Conservation (phyloP, 2,113 vertebrate genomes). For the Sula dactylatra region DNA sequence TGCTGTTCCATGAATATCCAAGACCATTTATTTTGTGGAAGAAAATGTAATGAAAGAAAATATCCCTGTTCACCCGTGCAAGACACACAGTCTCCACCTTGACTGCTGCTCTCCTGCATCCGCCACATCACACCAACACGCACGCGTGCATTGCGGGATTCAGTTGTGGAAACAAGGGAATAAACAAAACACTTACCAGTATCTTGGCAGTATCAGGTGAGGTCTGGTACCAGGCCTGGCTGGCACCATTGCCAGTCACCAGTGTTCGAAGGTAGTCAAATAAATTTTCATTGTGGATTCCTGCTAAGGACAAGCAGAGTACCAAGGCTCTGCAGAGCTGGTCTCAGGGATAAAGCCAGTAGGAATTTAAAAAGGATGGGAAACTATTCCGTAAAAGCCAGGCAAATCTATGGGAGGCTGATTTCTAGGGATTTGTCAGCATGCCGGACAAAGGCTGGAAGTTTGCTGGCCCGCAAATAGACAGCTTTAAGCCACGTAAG, state of each 20-base stretch:
- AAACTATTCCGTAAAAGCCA: not conserved
- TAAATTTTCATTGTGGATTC: not conserved
- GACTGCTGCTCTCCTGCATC: not conserved
- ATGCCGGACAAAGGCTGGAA: not conserved
- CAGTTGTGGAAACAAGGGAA: not conserved
- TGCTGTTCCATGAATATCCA: not conserved
- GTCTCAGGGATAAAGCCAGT: not conserved
- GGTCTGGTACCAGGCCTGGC: not conserved
- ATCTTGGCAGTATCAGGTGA: not conserved
- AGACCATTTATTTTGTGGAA: not conserved
- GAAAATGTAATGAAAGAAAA: not conserved
- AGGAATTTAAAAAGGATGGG: not conserved
- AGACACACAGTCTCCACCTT: not conserved
- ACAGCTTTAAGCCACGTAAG: not conserved
- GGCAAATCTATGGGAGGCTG: not conserved
- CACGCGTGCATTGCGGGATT: accelerated
- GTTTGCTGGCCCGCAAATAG: not conserved
- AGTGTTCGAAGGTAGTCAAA: not conserved
- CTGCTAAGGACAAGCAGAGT: not conserved
- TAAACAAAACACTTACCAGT: not conserved
- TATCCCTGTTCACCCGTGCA: not conserved
- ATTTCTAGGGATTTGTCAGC: not conserved
- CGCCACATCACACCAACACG: accelerated
- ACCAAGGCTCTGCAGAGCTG: not conserved
- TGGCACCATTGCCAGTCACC: not conserved